These are phyloP conservation scores for Platorchestia sp. DNA, from an alignment of 1,140 invertebrate species.

Conservation along the genomic window DNA sequence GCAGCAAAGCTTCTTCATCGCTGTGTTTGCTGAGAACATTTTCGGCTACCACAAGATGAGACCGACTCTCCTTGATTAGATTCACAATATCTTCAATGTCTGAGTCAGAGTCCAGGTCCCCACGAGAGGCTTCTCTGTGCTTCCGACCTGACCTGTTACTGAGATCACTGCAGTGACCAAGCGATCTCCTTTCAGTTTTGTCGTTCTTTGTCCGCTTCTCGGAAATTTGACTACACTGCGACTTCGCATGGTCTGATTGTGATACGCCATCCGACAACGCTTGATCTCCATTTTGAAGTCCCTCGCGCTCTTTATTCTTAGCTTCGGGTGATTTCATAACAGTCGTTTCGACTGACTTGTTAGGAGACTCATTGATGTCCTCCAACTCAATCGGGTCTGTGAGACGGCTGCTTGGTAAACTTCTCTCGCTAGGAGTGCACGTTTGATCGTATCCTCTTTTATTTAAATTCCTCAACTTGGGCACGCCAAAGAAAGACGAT, in stretches of 20 bases:
- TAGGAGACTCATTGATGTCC: not conserved
- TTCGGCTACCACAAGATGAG: constrained; percentile 75
- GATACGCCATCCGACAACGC: constrained; percentile 4
- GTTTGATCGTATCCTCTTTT: constrained; percentile 32
- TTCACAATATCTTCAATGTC: constrained; percentile 77
- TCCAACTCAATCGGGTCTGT: constrained; percentile 10
- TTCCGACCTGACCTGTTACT: constrained; percentile 29
- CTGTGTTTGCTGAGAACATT: constrained; percentile 73
- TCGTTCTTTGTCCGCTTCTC: not conserved
- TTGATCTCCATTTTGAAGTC: not conserved
- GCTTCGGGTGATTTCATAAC: not conserved
- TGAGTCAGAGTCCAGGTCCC: constrained; percentile 76
- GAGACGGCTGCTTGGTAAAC: constrained; percentile 32
- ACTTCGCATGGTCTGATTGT: not conserved
- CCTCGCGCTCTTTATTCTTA: not conserved
- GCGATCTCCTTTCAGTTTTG: not conserved
- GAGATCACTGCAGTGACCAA: constrained; percentile 12
- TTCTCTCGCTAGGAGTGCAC: not conserved
- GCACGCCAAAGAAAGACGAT: constrained; percentile 66
- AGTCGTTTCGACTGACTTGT: not conserved
- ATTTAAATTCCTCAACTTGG: constrained; percentile 11
- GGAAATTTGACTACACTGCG: not conserved
- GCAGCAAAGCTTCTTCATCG: constrained; percentile 70
- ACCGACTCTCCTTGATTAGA: constrained; percentile 74
- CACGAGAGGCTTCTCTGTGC: not conserved